phyloP scores from a whole-genome alignment of 2,113 vertebrate genomes.

The Pogona vitticeps region DNA sequence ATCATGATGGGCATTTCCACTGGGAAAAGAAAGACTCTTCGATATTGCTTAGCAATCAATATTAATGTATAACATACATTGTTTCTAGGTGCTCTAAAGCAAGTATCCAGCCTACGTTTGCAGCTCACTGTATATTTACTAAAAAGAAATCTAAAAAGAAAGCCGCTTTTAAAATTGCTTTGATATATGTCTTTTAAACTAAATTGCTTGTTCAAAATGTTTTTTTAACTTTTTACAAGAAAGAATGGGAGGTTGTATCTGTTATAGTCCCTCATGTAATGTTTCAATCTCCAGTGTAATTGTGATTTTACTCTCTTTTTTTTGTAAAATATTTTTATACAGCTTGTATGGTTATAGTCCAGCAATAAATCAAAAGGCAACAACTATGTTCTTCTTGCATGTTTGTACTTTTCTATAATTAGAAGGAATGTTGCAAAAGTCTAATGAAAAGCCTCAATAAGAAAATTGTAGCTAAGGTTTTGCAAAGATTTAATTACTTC shows the following conservation, averaged over 20 bases:
- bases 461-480: background rate
- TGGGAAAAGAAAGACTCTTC: background rate
- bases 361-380: slow-evolving; percentile 82
- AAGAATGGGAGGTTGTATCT: slow-evolving; percentile 40
- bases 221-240: slow-evolving; percentile 6
- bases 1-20: background rate
- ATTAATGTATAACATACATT: background rate
- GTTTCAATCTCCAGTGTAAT: slow-evolving; percentile 75
- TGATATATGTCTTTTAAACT: slow-evolving; percentile 13
- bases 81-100: background rate
- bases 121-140: slow-evolving; percentile 3
- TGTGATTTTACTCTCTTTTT: slow-evolving; percentile 69
- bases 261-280: slow-evolving; percentile 72
- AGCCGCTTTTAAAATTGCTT: slow-evolving; percentile 22
- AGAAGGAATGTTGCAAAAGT: background rate
- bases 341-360: slow-evolving; percentile 80
- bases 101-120: slow-evolving; percentile 13
- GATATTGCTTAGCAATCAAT: background rate
- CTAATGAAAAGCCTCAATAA: background rate
- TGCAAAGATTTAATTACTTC: background rate
- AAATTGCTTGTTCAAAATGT: slow-evolving; percentile 42
- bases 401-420: slow-evolving; percentile 1
- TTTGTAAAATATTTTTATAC: slow-evolving; percentile 87
- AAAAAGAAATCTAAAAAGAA: slow-evolving; percentile 1
- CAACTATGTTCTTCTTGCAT: background rate